Evolutionary conservation across 2,888 invertebrate genomes (phyloP), one percentile per base, ranked within the genome.

Genomic region (Heliconius aoede): DNA sequence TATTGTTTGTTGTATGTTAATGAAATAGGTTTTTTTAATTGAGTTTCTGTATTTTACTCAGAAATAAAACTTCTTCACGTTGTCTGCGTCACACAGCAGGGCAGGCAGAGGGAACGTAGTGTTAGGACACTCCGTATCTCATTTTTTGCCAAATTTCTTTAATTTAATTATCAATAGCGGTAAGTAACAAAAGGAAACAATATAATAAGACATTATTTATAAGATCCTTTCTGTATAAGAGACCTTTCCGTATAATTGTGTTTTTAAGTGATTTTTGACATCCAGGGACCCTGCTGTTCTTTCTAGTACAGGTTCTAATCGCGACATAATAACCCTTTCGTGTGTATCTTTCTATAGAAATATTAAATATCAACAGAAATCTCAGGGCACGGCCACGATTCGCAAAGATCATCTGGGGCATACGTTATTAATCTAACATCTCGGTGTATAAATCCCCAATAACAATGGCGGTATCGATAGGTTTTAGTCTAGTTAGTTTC

Each of bases 391-490:
- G 55, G 69, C 51, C 79, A 76, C 77, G 79, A 77, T 73, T 76
- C 72, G 28, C 46, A 77, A 74, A 79, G 79, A 79, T 78, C 79
- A 72, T 76, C 74, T 76, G 40, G 72, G 72, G 68, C 68, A 69
- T 30, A 74, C 74, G 76, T 78, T 77, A 80, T 75, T 79, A 79
- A 79, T 78, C 76, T 78, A 77, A 40, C 64, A 77, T 78, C 74
- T 71, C 24, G 75, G 73, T 73, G 65, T 79, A 76, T 76, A 80
- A 81, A 81, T 78, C 79, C 79, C 65, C 73, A 74, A 68, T 79
- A 77, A 81, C 81, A 81, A 81, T 81, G 74, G 78, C 75, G 26
- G 30, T 78, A 78, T 74, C 76, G 60, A 24, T 64, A n/a, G 18
- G 26, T 28, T 69, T 74, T 32, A 62, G 18, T 55, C 46, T 72